Evolutionary conservation across 2,797 vertebrate genomes (phyloP), one percentile per base, ranked within the genome.

Genomic region (Falco naumanni): DNA sequence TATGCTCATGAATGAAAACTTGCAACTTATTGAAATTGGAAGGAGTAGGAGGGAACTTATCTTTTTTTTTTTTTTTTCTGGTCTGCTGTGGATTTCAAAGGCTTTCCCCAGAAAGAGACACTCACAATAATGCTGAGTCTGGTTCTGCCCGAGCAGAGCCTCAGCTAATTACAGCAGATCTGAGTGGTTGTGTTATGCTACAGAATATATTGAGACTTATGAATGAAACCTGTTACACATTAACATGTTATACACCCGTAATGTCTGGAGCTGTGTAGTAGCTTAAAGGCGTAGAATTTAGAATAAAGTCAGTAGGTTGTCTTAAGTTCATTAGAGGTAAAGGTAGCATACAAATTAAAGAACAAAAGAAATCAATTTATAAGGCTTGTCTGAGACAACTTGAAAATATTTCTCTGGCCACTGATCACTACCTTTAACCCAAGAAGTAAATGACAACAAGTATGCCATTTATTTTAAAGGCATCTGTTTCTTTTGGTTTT

Each of bases 181-280:
- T 71, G 41, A 59, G 53, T 70, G 63, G 59, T 75, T 39, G 6
- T 2, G 5, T 56, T 90, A 29, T 9, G 28, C 17, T 53, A 41
- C 76, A 72, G 91, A 84, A 71, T 34, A 81, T 90, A 93, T 47
- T 88, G 93, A 95, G 82, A 56, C 72, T 80, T 79, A 48, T 70
- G 94, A 93, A 90, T 95, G 94, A 95, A 97, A 93, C 57, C 75
- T 90, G 77, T 78, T 92, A 89, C 45, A 61, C 13, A 31, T 66
- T 77, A 78, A 41, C 48, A 5, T 2, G 3, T 89, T 26, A 60
- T 24, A 50, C 22, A 11, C 2, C 24, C 5, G 10, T 31, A 1
- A 11, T 1, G 33, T 48, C 63, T 25, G 70, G 78, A 39, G 77
- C 37, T 54, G 71, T 79, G 76, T n/a, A 14, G 37, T 48, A 60